These are phyloP conservation scores for Tursiops truncatus DNA, from an alignment of 2,113 vertebrate genomes.

Conservation along the genomic window DNA sequence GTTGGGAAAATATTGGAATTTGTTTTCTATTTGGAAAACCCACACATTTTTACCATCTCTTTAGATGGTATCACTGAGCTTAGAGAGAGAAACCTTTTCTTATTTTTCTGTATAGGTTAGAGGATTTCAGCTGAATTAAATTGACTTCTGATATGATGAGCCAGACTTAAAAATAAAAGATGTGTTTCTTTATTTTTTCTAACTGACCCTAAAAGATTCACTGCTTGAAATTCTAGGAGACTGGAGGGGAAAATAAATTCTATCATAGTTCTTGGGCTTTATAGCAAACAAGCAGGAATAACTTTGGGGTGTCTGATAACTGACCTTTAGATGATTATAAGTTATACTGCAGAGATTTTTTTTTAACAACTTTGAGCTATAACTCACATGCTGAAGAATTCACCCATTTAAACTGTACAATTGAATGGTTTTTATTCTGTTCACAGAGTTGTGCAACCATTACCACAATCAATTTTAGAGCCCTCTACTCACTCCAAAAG, in stretches of 20 bases:
- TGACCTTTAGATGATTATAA: background rate
- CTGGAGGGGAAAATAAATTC: constrained; percentile 19
- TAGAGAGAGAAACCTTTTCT: background rate
- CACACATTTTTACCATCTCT: background rate
- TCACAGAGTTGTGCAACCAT: background rate
- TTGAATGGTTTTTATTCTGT: background rate
- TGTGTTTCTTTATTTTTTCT: constrained; percentile 12
- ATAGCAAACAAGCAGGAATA: background rate
- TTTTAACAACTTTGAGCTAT: background rate
- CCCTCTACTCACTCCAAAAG: background rate
- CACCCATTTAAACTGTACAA: background rate
- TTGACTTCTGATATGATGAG: background rate
- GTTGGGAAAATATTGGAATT: background rate
- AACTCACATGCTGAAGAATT: background rate
- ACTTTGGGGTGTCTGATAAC: constrained; percentile 7
- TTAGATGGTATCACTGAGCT: background rate
- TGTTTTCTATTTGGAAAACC: constrained; percentile 1
- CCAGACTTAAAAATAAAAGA: background rate
- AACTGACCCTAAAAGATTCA: background rate
- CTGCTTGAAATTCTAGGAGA: constrained; percentile 15
- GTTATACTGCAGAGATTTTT: constrained; percentile 11
- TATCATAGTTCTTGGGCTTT: background rate
- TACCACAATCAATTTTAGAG: background rate
- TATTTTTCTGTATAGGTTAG: background rate
- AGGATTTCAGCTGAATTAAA: background rate